A percentile compares a stretch with the other conserved stretches of the same genome.
Conservation (phyloP, 2,797 vertebrate species). For the Pteronotus mesoamericanus region DNA sequence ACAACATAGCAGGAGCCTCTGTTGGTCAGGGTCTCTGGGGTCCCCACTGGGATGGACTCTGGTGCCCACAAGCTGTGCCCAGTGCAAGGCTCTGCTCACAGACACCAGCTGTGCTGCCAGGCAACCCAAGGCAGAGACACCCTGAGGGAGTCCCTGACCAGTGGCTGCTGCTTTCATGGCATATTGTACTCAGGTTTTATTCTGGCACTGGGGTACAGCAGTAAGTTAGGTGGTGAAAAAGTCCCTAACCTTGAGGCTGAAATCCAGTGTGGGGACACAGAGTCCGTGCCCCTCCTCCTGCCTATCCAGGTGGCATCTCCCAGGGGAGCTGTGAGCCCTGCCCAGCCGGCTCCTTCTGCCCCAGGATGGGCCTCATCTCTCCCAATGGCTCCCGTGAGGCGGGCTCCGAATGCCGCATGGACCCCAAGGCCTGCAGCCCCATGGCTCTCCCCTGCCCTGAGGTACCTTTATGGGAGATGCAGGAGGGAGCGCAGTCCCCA, state of each 20-base stretch:
- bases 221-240: not conserved
- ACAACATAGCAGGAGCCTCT: not conserved
- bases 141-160: not conserved
- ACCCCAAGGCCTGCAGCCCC: conserved; percentile 86
- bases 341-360: conserved; percentile 89
- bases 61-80: not conserved
- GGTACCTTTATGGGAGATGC: conserved; percentile 74
- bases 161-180: not conserved
- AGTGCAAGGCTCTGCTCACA: not conserved
- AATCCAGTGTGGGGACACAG: not conserved
- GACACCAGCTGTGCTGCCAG: not conserved
- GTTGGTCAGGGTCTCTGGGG: not conserved
- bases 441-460: conserved; percentile 88
- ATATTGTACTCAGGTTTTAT: not conserved
- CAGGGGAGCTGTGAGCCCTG: conserved; percentile 88
- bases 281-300: not conserved
- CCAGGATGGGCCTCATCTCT: conserved; percentile 80
- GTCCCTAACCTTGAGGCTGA: not conserved
- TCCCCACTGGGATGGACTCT: not conserved
- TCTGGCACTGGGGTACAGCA: not conserved
- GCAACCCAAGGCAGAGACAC: not conserved
- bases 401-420: conserved; percentile 88
- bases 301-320: conserved; percentile 85
- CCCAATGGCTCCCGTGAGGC: conserved; percentile 86
- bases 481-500: not conserved